Conservation (phyloP, 2,888 invertebrate species). For the Eucera pruinosa region DNA sequence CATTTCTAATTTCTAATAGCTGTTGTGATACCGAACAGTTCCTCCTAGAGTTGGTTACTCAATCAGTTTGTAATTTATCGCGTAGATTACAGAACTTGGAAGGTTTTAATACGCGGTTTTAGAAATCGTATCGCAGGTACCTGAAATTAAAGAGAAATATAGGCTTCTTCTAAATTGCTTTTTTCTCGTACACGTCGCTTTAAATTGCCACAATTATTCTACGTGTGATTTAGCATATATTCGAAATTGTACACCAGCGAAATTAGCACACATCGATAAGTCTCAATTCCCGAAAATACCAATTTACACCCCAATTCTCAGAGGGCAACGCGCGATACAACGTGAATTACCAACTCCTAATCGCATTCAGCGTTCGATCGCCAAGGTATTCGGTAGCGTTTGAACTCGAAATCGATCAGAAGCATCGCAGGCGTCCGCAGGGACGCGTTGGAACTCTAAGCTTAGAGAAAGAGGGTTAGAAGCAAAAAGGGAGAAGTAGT, state of each 20-base stretch:
- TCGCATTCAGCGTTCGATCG: not conserved
- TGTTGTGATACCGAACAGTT: constrained; percentile 35
- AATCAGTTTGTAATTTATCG: constrained; percentile 69
- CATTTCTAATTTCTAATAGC: constrained; percentile 60
- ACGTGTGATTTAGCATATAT: too few species aligned
- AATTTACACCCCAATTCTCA: too few species aligned
- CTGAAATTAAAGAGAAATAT: constrained; percentile 42
- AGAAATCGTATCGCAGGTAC: constrained; percentile 22
- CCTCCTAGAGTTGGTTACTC: constrained; percentile 42
- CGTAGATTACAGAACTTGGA: constrained; percentile 58
- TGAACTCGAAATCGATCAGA: not conserved
- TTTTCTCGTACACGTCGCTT: too few species aligned
- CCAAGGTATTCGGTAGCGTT: not conserved
- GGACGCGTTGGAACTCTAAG: not conserved
- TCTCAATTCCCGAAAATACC: too few species aligned
- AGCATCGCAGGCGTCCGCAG: not conserved
- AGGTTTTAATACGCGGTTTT: constrained; percentile 64
- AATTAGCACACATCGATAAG: too few species aligned
- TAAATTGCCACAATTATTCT: too few species aligned
- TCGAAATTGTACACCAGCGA: too few species aligned
- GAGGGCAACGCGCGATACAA: too few species aligned
- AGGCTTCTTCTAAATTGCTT: too few species aligned
- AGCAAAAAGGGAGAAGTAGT: constrained; percentile 1
- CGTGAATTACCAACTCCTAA: not conserved
- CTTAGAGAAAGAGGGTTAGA: not conserved